These are phyloP conservation scores for Holacanthus passer DNA, from an alignment of 2,113 vertebrate species.

Conservation along the genomic window DNA sequence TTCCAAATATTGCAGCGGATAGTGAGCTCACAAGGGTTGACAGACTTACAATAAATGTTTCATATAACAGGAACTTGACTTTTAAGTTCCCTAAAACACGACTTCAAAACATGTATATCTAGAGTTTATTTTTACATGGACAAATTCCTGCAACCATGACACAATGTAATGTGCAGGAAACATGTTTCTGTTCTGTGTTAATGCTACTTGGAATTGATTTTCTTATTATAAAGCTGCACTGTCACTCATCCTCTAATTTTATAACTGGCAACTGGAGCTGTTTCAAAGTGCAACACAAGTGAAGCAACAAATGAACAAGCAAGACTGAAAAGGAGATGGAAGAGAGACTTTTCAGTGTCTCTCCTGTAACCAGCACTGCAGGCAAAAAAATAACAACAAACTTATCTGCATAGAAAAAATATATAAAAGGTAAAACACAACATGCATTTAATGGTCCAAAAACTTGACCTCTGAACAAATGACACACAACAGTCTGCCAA, in stretches of 20 bases:
- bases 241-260: too few relatives aligned
- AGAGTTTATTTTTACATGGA: not conserved
- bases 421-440: not conserved
- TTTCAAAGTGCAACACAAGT: too few relatives aligned
- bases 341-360: not conserved
- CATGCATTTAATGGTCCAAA: not conserved
- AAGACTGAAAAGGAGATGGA: not conserved
- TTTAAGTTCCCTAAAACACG: conserved; percentile 29
- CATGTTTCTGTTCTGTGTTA: not conserved
- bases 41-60: not conserved
- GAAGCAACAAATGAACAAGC: not conserved
- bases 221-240: too few relatives aligned
- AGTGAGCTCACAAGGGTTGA: not conserved
- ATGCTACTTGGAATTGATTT: not conserved
- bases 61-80: conserved; percentile 17
- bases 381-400: not conserved
- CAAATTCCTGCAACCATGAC: too few relatives aligned
- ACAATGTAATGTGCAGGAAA: not conserved
- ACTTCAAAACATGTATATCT: not conserved
- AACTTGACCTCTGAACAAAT: too few relatives aligned
- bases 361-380: not conserved
- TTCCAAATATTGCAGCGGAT: not conserved
- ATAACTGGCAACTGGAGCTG: not conserved
- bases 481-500: not conserved
- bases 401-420: not conserved